Percentiles rank a stretch among this genome's conserved stretches.
These are phyloP conservation scores for Corella eumyota DNA, from an alignment of 23 tunicate species.

Conservation along the genomic window DNA sequence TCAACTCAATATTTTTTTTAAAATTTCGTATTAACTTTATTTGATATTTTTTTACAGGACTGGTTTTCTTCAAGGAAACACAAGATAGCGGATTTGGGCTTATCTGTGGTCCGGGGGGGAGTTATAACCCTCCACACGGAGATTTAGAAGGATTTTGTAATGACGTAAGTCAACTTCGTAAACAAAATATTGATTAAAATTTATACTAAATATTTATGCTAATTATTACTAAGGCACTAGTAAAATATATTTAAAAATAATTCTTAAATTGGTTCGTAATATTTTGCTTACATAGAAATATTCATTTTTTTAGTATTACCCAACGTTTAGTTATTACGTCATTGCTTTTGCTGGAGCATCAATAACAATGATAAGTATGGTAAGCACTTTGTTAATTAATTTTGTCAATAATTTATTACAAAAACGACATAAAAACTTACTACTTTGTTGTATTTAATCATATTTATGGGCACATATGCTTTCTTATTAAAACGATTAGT, in stretches of 20 bases:
- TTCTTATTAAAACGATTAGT: not conserved
- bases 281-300: too few species aligned
- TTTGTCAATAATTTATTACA: not conserved
- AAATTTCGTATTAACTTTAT: too few species aligned
- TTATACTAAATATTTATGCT: not conserved
- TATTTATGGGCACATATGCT: not conserved
- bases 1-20: too few species aligned
- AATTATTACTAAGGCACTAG: not conserved
- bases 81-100: conserved; percentile 47
- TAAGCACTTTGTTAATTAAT: conserved; percentile 6
- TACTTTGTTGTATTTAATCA: not conserved
- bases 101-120: conserved; percentile 73
- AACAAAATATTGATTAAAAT: too few species aligned
- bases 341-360: conserved; percentile 61
- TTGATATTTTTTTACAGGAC: conserved; percentile 37
- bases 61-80: conserved; percentile 65
- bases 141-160: conserved; percentile 55
- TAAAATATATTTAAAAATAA: too few species aligned
- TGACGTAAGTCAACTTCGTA: conserved; percentile 24
- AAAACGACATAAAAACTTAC: not conserved
- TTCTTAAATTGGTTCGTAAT: too few species aligned
- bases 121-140: conserved; percentile 46
- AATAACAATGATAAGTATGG: conserved; percentile 53
- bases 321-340: conserved; percentile 41
- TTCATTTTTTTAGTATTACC: conserved; percentile 54